Evolutionary conservation across 2,113 vertebrate genomes (phyloP).

Genomic region (Epinephelus lanceolatus): DNA sequence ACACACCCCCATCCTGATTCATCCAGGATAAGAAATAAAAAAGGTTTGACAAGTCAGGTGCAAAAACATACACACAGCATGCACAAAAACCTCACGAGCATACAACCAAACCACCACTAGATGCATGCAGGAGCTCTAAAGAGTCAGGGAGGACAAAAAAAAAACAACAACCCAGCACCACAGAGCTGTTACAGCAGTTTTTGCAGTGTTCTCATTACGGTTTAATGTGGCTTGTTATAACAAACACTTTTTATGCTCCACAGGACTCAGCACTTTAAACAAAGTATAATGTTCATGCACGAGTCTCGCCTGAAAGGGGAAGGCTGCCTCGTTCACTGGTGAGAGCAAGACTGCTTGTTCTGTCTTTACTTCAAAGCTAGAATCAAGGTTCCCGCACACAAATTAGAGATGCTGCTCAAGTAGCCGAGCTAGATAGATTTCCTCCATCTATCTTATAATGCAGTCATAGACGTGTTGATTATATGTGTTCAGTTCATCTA

Average conservation of each 20-base stretch:
- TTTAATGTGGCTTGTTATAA: conserved; percentile 22
- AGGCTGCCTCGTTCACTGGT: conserved; percentile 96
- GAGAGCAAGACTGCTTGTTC: conserved; percentile 60
- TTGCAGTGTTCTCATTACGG: background rate
- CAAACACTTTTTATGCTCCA: conserved; percentile 1
- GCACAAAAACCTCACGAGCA: background rate
- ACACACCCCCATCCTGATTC: conserved; percentile 56
- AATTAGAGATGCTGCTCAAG: background rate
- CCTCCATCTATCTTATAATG: background rate
- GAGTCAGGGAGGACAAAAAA: conserved; percentile 1
- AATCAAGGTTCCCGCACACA: background rate
- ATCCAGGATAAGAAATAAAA: conserved; percentile 45
- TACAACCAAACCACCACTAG: background rate
- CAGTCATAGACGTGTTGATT: background rate
- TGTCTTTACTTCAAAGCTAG: background rate
- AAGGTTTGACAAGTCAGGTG: conserved; percentile 28
- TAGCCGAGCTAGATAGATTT: background rate
- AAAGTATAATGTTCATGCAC: conserved; percentile 95
- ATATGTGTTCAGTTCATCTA: conserved; percentile 11
- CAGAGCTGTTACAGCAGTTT: background rate
- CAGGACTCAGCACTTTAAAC: conserved; percentile 94
- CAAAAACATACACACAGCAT: background rate
- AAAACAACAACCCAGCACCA: background rate
- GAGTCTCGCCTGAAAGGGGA: conserved; percentile 92
- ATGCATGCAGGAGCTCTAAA: background rate